Evolutionary conservation across 1,140 invertebrate species (phyloP).

Genomic region (Eufriesea mexicana): DNA sequence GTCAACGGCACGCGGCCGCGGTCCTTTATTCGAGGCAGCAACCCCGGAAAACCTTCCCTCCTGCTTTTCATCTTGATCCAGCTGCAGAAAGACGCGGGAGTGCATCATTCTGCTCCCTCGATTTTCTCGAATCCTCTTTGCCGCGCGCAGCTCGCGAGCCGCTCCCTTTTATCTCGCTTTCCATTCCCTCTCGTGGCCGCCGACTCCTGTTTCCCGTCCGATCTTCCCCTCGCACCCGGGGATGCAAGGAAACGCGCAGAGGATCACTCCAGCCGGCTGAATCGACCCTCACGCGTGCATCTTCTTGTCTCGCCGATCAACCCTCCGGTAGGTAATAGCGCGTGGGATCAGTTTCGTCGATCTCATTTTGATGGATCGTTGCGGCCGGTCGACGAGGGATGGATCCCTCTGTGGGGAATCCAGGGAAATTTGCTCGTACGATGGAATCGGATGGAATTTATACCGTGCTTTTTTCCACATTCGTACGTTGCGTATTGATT

Average conservation of each 20-base stretch:
- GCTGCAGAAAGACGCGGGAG: slow-evolving; percentile 22
- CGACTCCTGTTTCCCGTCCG: background rate
- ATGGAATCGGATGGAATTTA: background rate
- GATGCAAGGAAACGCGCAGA: slow-evolving; percentile 26
- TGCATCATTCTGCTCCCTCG: slow-evolving; percentile 47
- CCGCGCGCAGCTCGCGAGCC: background rate
- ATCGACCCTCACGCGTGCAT: slow-evolving; percentile 27
- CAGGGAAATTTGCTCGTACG: no score
- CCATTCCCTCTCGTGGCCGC: background rate
- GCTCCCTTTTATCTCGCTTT: slow-evolving; percentile 5
- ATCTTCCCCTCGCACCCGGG: slow-evolving; percentile 32
- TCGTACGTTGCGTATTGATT: background rate
- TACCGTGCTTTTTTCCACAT: background rate
- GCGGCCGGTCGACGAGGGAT: background rate
- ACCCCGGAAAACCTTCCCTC: slow-evolving; percentile 11
- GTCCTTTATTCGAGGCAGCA: slow-evolving; percentile 18
- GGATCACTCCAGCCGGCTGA: slow-evolving; percentile 17
- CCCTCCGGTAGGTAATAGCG: no score
- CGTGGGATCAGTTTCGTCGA: background rate
- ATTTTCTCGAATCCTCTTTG: slow-evolving; percentile 55
- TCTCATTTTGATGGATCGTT: background rate
- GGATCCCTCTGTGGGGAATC: background rate
- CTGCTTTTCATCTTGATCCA: slow-evolving; percentile 37
- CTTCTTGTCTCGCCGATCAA: background rate
- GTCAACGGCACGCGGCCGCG: slow-evolving; percentile 5